These are phyloP conservation scores for Desmodus rotundus DNA, from an alignment of 2,113 vertebrate genomes.

Conservation along the genomic window DNA sequence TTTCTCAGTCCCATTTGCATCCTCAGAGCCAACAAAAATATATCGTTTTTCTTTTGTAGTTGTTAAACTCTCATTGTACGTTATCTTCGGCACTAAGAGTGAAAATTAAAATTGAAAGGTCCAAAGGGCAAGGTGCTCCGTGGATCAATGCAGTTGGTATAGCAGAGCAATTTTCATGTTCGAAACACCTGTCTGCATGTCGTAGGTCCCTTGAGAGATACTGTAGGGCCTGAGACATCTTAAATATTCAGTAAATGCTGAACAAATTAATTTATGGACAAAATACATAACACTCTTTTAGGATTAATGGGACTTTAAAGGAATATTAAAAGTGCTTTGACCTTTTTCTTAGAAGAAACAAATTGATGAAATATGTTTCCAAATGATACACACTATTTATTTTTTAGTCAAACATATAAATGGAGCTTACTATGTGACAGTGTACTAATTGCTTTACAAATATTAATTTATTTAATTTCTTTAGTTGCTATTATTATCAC, in stretches of 20 bases:
- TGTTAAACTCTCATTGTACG: not conserved
- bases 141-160: not conserved
- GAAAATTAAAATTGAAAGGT: not conserved
- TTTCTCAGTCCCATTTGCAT: constrained; percentile 8
- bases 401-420: constrained; percentile 3
- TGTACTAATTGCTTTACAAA: not conserved
- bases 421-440: not conserved
- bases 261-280: not conserved
- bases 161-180: not conserved
- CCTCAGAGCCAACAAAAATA: not conserved
- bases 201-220: not conserved
- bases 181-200: not conserved
- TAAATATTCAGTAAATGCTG: not conserved
- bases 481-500: not conserved
- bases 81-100: not conserved
- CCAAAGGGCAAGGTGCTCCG: not conserved
- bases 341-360: not conserved
- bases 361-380: not conserved
- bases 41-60: not conserved
- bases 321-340: not conserved
- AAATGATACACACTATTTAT: not conserved
- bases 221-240: not conserved
- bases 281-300: not conserved
- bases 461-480: not conserved
- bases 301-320: not conserved